A percentile compares a stretch with the other conserved stretches of the same genome.
Evolutionary conservation across 2,113 vertebrate genomes (phyloP).

Genomic region (Grantiella picta): DNA sequence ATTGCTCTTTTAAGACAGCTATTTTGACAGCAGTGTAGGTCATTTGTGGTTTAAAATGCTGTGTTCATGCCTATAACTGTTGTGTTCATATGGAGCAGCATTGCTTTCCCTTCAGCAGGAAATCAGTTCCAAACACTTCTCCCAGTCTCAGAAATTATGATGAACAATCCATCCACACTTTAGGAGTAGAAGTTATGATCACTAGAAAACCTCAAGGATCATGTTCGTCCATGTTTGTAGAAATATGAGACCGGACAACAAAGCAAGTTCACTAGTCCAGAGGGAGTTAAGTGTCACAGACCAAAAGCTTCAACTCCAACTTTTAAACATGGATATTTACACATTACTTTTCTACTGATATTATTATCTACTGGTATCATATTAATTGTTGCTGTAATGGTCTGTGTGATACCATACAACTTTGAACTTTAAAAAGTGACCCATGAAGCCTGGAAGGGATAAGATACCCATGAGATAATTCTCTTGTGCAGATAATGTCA

Average conservation of each 20-base stretch:
- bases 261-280: neutral
- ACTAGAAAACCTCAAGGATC: neutral
- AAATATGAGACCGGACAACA: neutral
- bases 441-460: neutral
- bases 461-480: neutral
- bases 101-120: neutral
- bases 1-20: neutral
- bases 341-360: neutral
- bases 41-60: neutral
- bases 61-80: neutral
- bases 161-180: neutral
- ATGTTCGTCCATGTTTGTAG: neutral
- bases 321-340: neutral
- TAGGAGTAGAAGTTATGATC: neutral
- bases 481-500: neutral
- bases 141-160: neutral
- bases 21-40: neutral
- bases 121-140: neutral
- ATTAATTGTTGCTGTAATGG: neutral
- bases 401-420: neutral
- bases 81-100: neutral
- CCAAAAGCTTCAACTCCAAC: neutral
- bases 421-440: neutral
- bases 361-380: neutral
- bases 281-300: neutral